Conservation (phyloP, 2,113 vertebrate species). For the Embiotoca jacksoni region DNA sequence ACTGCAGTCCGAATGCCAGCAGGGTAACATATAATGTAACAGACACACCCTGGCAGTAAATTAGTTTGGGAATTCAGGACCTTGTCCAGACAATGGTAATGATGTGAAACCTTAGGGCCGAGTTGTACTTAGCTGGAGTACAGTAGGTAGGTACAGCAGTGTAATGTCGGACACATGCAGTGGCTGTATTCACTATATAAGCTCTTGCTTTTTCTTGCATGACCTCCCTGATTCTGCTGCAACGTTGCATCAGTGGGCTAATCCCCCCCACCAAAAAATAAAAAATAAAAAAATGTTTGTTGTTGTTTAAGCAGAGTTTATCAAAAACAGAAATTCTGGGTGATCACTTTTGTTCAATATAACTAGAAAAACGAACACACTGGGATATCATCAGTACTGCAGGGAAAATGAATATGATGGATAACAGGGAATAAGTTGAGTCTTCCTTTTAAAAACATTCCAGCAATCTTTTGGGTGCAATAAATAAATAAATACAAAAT, state of each 20-base stretch:
- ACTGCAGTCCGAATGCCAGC: slow-evolving; percentile 36
- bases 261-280: neutral
- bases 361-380: slow-evolving; percentile 6
- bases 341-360: neutral
- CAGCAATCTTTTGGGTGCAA: slow-evolving; percentile 8
- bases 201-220: slow-evolving; percentile 22
- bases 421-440: slow-evolving; percentile 12
- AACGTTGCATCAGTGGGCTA: slow-evolving; percentile 17
- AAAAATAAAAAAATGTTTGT: neutral
- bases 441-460: slow-evolving; percentile 30
- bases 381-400: slow-evolving; percentile 1
- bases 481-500: neutral
- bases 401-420: slow-evolving; percentile 21
- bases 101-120: slow-evolving; percentile 55
- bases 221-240: slow-evolving; percentile 35
- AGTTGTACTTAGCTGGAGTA: slow-evolving; percentile 49
- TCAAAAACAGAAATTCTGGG: slow-evolving; percentile 17
- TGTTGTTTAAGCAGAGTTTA: neutral
- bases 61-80: slow-evolving; percentile 51
- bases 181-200: slow-evolving; percentile 54
- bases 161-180: slow-evolving; percentile 38
- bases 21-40: slow-evolving; percentile 44
- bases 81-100: slow-evolving; percentile 56
- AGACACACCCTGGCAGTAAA: slow-evolving; percentile 39
- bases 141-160: slow-evolving; percentile 35